Evolutionary conservation across 2,113 vertebrate species (phyloP), one percentile per base, ranked within the genome.

Genomic region (Hemiscyllium ocellatum): DNA sequence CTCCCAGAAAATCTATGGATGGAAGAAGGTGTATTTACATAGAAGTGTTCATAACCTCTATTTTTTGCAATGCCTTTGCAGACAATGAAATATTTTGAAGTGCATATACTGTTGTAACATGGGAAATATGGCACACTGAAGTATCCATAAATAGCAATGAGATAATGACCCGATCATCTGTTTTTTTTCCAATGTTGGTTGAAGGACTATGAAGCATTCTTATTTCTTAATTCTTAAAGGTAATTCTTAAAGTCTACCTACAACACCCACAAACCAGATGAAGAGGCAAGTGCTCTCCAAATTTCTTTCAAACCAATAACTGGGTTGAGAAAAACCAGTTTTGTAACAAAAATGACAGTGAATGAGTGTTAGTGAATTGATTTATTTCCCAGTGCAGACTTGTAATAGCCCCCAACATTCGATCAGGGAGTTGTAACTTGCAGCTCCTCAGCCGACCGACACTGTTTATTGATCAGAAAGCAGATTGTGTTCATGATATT

Each of bases 401-500:
- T n/a, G 42, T 96, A 97, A 96, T 96, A 97, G 96, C 95, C 95
- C 69, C 90, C 95, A 96, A 96, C 96, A 97, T 78, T 95, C 95
- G 96, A 97, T 83, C n/a, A 33, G 97, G 97, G 97, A 97, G 96
- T 97, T 97, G 97, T 97, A 97, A 97, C 96, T 96, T 96, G 95
- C 96, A 97, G 96, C 90, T 96, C 95, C 96, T 97, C 97, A 96
- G 96, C 96, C 96, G 96, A 96, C 97, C 97, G 96, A 97, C 97
- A 97, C 96, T 83, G 47, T 96, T 97, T 97, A 97, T 97, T 97
- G 97, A 97, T 97, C 96, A 96, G 96, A 96, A 96, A 97, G 96
- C 96, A 97, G 96, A 97, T 96, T 97, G 96, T 95, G 69, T 96
- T 96, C 96, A 96, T 96, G 95, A 96, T 96, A 96, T 95, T 95